Base-by-base conservation (phyloP, 1,140 invertebrate species). In the Thaumatotibia leucotreta region DNA sequence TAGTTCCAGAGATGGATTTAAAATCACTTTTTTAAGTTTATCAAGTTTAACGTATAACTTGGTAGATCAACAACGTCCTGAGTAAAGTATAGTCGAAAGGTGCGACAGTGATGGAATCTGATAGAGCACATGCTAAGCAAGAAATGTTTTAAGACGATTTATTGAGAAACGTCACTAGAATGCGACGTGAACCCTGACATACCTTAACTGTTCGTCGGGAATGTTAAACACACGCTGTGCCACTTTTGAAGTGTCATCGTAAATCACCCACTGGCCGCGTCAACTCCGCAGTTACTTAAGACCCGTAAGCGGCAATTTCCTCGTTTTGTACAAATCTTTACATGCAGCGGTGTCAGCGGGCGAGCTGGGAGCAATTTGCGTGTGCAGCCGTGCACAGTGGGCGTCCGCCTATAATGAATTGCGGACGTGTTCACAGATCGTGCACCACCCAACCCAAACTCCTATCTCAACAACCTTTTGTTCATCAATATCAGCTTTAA, bases 371-470 rank as follows among this genome's bases (percentile, higher is more conserved):
- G 77, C 80, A 85, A 84, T 83, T 85, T 85, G 78, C 79, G 80
- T 83, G 80, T 83, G 80, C 81, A 82, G 67, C 78, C 65, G 79
- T 77, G 83, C 83, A 78, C 77, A 79, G 77, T 79, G 73, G 76
- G 78, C 75, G 83, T 70, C 73, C 80, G 69, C 64, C 67, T 76
- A 70, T 78, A 85, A 83, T 85, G 75, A 76, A 85, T 77, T 73
- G 71, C 62, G 68, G 63, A 76, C 70, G 72, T 70, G 68, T 74
- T 67, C 68, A 63, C 67, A 68, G 62, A 70, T 75, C 65, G 50
- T 66, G 66, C 67, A 68, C 69, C 2, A 45, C 39, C 39, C 17
- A 45, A 20, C 39, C 39, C 20, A 0, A 45, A 45, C 39, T 29
- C 22, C 22, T 45, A 45, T 45, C 17, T 45, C 6, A 17, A 20